Percentiles rank a stretch among this genome's conserved stretches.
Conservation (phyloP, 2,888 invertebrate species). For the Drosophila meridiana region DNA sequence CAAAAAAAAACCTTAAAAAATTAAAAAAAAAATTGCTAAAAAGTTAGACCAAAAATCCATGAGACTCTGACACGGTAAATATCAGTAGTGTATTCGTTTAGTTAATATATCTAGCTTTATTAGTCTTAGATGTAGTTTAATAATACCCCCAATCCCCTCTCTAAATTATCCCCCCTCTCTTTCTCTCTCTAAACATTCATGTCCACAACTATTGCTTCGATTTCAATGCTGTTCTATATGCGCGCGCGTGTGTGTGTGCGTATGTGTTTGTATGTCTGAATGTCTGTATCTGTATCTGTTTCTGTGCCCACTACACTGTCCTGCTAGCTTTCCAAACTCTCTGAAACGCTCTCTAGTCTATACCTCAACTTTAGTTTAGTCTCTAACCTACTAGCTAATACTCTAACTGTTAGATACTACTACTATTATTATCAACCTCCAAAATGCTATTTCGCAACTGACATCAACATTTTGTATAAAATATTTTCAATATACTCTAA, state of each 20-base stretch:
- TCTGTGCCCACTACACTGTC: slow-evolving; percentile 29
- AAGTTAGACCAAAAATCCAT: slow-evolving; percentile 74
- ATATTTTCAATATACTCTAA: slow-evolving; percentile 72
- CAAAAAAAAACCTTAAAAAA: slow-evolving; percentile 27
- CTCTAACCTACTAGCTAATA: slow-evolving; percentile 50
- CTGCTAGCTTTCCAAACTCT: slow-evolving; percentile 39
- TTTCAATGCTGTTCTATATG: slow-evolving; percentile 34
- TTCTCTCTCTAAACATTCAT: slow-evolving; percentile 38
- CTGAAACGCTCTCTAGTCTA: slow-evolving; percentile 33
- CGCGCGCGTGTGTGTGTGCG: slow-evolving; percentile 6
- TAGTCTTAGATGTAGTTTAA: slow-evolving; percentile 65
- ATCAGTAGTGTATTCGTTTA: slow-evolving; percentile 78
- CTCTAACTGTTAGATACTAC: slow-evolving; percentile 32
- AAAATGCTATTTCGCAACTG: slow-evolving; percentile 77
- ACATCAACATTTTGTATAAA: slow-evolving; percentile 79
- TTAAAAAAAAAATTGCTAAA: slow-evolving; percentile 32
- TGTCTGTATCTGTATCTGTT: neutral
- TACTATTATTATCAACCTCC: slow-evolving; percentile 60
- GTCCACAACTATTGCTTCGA: slow-evolving; percentile 46
- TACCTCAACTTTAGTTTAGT: slow-evolving; percentile 52
- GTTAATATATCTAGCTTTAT: slow-evolving; percentile 46
- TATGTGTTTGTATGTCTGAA: slow-evolving; percentile 2
- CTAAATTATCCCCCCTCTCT: slow-evolving; percentile 7
- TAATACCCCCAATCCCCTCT: slow-evolving; percentile 28
- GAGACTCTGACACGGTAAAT: slow-evolving; percentile 84